Base-by-base conservation (phyloP, 53 echinoderm and acorn worm genomes). In the Hippasteria phrygiana region DNA sequence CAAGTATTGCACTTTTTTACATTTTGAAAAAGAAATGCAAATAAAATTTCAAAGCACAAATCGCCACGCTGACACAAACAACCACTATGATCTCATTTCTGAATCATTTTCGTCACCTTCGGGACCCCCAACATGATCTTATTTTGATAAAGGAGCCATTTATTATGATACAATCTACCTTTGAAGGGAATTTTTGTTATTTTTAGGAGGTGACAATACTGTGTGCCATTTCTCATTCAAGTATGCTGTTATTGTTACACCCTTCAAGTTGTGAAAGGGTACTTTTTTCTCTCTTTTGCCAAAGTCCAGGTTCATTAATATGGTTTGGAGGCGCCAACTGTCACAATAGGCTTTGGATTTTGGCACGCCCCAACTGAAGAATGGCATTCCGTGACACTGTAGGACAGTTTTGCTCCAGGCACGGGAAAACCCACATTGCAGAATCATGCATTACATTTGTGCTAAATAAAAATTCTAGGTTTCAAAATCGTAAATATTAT, bases 221-320 rank as follows among this genome's bases (percentile, higher is more conserved):
- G 34, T 32, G 34, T 65, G 48, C 34, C 26, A 17, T 65, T 28
- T 65, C 14, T 27, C 13, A 28, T 65, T 26, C 65, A 65, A 7
- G 4, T 5, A 9, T 31, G 17, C 5, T 5, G 65, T 20, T 20
- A 65, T 65, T 67, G 36, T 34, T 67, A 36, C 2, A 11, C 69
- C 1, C 36, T 67, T 26, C 69, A 33, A 17, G 33, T 67, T 36
- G 18, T 9, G 9, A 26, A 27, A 65, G 8, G 65, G 10, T 11
- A 51, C 16, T n/a, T 24, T 24, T 63, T 63, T 2, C 24, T 31
- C 24, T 63, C 22, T 31, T 36, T 35, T 33, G 37, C 34, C 69
- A 67, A 67, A 67, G 69, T 67, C 6, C 69, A 67, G 37, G 8
- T 10, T 31, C 69, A 67, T 65, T 65, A 27, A 65, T 65, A 8